Evolutionary conservation across 2,797 vertebrate genomes (phyloP).

Genomic region (Crax fasciolata): DNA sequence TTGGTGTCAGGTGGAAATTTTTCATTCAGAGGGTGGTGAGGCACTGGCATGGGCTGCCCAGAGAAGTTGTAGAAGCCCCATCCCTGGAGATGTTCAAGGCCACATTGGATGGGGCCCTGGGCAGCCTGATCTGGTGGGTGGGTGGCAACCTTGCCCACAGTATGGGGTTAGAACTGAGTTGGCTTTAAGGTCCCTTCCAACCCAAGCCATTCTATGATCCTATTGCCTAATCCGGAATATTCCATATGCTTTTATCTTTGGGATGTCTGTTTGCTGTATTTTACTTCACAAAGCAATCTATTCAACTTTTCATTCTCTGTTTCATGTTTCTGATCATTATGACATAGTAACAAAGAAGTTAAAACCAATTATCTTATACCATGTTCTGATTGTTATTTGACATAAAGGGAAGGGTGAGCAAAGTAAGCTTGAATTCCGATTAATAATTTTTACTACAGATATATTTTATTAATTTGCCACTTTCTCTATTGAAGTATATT

Average conservation of each 20-base stretch:
- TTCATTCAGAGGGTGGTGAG: not conserved
- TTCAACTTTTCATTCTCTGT: not conserved
- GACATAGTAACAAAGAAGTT: not conserved
- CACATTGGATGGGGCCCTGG: no score
- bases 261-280: not conserved
- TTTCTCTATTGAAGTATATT: not conserved
- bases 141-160: no score
- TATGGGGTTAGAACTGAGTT: no score
- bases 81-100: no score
- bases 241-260: not conserved
- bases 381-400: not conserved
- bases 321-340: not conserved
- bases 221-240: not conserved
- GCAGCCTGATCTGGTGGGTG: no score
- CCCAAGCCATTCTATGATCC: not conserved
- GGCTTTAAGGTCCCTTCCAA: no score
- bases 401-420: not conserved
- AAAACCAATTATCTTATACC: not conserved
- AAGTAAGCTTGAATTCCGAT: not conserved
- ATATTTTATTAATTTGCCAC: not conserved
- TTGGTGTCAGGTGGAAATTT: not conserved
- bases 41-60: not conserved
- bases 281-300: not conserved
- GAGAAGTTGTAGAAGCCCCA: not conserved
- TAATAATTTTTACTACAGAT: not conserved